A percentile compares a stretch with the other conserved stretches of the same genome.
Evolutionary conservation across 2,888 invertebrate species (phyloP).

Genomic region (Hemaris fuciformis): DNA sequence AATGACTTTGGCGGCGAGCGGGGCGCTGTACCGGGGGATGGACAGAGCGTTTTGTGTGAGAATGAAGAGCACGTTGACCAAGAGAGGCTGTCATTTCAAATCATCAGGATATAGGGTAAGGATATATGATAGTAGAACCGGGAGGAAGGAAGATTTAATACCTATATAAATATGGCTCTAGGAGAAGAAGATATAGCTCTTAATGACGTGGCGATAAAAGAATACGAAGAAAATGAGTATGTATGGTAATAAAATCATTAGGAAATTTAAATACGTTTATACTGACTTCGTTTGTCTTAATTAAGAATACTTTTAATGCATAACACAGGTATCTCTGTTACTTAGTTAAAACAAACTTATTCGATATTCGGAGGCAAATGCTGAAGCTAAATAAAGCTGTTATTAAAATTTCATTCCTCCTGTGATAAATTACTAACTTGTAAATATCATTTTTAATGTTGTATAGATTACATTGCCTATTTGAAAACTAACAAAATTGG

Average conservation of each 20-base stretch:
- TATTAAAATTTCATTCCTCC: neutral
- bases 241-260: neutral
- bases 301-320: no score
- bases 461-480: neutral
- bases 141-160: slow-evolving; percentile 19
- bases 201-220: neutral
- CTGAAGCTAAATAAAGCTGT: neutral
- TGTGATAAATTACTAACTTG: neutral
- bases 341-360: neutral
- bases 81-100: slow-evolving; percentile 98
- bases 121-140: slow-evolving; percentile 13
- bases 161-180: slow-evolving; percentile 15
- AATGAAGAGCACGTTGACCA: slow-evolving; percentile 98
- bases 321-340: no score
- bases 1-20: slow-evolving; percentile 88
- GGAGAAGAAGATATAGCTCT: neutral
- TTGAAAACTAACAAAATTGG: neutral
- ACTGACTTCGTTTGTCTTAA: no score
- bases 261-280: no score
- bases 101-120: slow-evolving; percentile 97
- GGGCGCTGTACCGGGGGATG: slow-evolving; percentile 89
- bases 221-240: neutral
- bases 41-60: slow-evolving; percentile 96
- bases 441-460: neutral
- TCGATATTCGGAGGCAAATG: neutral